phyloP scores from a whole-genome alignment of 2,888 invertebrate genomes.

The Epirrhoe alternata region DNA sequence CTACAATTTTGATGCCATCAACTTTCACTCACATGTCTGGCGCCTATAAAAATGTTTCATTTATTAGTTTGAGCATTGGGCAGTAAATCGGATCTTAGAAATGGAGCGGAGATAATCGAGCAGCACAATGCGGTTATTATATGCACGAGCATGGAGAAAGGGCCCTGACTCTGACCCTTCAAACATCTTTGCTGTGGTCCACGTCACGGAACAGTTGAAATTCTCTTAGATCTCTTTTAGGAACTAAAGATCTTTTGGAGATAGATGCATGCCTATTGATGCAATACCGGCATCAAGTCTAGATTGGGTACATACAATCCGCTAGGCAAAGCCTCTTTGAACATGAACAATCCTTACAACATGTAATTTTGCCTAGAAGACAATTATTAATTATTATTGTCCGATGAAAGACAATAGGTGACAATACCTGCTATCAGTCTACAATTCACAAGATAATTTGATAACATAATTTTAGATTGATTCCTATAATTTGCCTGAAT shows the following conservation, averaged over 20 bases:
- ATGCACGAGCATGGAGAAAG: constrained; percentile 34
- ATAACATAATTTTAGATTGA: constrained; percentile 11
- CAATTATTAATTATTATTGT: neutral
- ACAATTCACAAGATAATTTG: neutral
- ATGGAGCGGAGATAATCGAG: constrained; percentile 57
- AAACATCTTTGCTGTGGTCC: constrained; percentile 9
- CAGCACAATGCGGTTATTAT: constrained; percentile 34
- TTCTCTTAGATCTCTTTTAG: neutral
- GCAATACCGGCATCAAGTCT: no score
- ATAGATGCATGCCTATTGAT: no score
- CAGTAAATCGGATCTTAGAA: constrained; percentile 55
- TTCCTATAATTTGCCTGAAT: constrained; percentile 10
- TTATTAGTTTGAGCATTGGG: constrained; percentile 47
- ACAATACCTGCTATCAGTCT: neutral
- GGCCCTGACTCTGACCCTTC: constrained; percentile 8
- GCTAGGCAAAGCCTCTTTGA: no score
- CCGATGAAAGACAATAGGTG: constrained; percentile 4
- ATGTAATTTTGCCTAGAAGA: neutral
- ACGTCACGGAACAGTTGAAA: constrained; percentile 7
- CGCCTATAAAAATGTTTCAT: constrained; percentile 56
- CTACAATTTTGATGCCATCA: constrained; percentile 39
- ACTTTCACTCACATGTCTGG: constrained; percentile 60
- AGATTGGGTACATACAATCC: no score
- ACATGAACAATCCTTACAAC: no score
- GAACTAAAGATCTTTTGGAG: neutral